Base-by-base conservation (phyloP, 1,140 invertebrate species). In the Drosophila oshimai region DNA sequence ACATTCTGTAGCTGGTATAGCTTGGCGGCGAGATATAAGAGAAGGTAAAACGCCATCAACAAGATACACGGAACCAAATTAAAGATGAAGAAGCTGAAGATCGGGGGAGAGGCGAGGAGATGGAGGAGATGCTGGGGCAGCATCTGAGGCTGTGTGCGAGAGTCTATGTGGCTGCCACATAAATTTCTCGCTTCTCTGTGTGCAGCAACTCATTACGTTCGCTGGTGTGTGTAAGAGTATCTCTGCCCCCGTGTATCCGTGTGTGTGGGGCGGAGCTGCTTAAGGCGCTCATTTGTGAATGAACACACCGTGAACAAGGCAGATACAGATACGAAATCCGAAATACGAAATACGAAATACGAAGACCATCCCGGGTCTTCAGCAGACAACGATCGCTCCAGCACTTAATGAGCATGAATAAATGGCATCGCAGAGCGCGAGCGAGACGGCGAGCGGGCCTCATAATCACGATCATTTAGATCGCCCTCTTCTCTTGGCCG, bases 271-370 rank as follows among this genome's bases (percentile, higher is more conserved):
- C 84, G 84, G 84, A 89, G 84, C 84, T 89, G 84, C 84, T 89
- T 89, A 74, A 86, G 84, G 84, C 84, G 72, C 84, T 89, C 84
- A 89, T 89, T 89, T 89, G 84, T 89, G 84, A 89, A 89, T 89
- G 84, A 89, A 89, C 83, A 83, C 83, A 73, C 51, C 70, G 77
- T 67, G 77, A 87, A 87, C 77, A 67, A 65, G 62, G 24, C 62
- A 65, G 60, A 47, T 45, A 64, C 42, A 45, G 24, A 24, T 24
- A 28, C 54, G 60, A 60, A 45, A 41, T 50, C 64, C 53, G n/a
- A n/a, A n/a, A n/a, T n/a, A n/a, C n/a, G n/a, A n/a, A n/a, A n/a
- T n/a, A n/a, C n/a, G n/a, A n/a, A n/a, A n/a, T n/a, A n/a, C 54
- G 60, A 60, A 45, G 44, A 54, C 64, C 53, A 55, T 69, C 75